These are phyloP conservation scores for Monodelphis domestica DNA, from an alignment of 2,797 vertebrate species.

Conservation along the genomic window DNA sequence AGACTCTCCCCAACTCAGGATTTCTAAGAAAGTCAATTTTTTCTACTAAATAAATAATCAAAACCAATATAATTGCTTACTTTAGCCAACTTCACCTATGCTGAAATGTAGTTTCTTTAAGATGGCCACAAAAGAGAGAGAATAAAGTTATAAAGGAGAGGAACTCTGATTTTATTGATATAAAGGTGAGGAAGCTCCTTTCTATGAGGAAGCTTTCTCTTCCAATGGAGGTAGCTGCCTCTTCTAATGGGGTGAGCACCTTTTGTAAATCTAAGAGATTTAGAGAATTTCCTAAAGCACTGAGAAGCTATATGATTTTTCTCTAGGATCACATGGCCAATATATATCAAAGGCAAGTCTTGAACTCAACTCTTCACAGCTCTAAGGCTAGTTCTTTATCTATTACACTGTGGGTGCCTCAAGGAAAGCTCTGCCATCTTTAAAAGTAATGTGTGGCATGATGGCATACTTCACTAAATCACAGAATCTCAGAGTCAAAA, in stretches of 20 bases:
- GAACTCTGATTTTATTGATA: neutral
- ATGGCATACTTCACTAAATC: neutral
- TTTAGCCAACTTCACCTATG: neutral
- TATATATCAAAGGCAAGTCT: neutral
- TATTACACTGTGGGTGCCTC: neutral
- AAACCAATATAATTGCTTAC: neutral
- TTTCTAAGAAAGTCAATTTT: slow-evolving; percentile 54
- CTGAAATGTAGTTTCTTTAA: neutral
- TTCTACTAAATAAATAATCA: slow-evolving; percentile 6
- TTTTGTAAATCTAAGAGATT: too few relatives aligned
- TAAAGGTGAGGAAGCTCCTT: neutral
- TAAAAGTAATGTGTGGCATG: neutral
- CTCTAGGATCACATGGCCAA: neutral
- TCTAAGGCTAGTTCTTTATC: neutral
- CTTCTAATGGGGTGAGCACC: neutral
- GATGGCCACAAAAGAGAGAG: neutral
- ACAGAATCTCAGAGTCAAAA: neutral
- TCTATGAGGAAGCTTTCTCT: neutral
- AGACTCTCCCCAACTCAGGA: neutral
- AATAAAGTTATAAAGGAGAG: neutral
- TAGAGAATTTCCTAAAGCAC: neutral
- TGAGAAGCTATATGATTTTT: neutral
- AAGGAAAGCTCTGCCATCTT: neutral
- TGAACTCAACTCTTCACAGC: neutral
- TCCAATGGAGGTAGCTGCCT: neutral